Base-by-base conservation (phyloP, 2,113 vertebrate species). In the Pontoporia blainvillei region DNA sequence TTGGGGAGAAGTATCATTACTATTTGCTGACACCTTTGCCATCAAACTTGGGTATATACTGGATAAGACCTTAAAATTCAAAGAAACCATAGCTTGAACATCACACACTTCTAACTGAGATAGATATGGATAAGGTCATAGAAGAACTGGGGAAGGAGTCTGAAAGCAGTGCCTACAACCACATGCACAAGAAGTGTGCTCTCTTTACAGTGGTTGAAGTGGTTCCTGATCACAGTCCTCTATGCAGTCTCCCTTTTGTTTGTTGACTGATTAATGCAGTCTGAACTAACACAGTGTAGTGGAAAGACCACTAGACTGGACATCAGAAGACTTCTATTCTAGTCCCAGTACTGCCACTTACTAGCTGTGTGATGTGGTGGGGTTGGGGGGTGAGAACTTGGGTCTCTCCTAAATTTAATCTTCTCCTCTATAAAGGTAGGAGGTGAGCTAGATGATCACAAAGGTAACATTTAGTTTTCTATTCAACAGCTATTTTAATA, bases 131-230 rank as follows among this genome's bases (percentile, higher is more conserved):
- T 98, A 99, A 99, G 98, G 99, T 99, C 98, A 99, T 99, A 98
- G 99, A 99, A 97, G 99, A 99, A 97, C 98, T 99, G n/a, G 99
- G 99, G 27, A 99, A 99, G 97, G 99, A 99, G 88, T 99, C 99
- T 97, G 99, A 99, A 98, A 99, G 99, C 66, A 99, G 99, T 0
- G 99, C 99, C 0, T 99, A 99, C 95, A 99, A 99, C 91, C 98
- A 99, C 88, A 99, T 99, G 99, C 99, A 99, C 98, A 99, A 99
- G 98, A 99, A 99, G 98, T 99, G 99, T 97, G 99, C 99, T 98
- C 99, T 99, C 97, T 99, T 99, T 97, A 99, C 99, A 69, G 99
- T 99, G 94, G 99, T 99, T 95, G 99, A 99, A 99, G 99, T 99
- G 69, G 11, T 49, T 75, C 5, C 49, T n/a, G 62, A 69, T 71